Base-by-base conservation (phyloP, 2,888 invertebrate species). In the Protophormia terraenovae region DNA sequence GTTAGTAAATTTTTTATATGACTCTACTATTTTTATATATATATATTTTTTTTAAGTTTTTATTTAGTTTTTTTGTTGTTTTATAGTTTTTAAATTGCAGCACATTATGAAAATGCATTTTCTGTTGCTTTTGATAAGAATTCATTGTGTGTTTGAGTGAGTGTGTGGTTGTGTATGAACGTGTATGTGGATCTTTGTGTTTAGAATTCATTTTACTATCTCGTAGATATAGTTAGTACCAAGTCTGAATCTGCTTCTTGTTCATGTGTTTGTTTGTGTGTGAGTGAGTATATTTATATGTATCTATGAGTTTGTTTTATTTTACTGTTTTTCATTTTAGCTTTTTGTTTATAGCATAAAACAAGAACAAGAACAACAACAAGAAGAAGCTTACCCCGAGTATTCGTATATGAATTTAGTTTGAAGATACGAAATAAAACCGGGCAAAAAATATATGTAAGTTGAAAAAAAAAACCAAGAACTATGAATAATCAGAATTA, bases 71-170 rank as follows among this genome's bases (percentile, higher is more conserved):
- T 55, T 58, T 72, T 38, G 41, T 38, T 47, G 60, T 58, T 83
- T 80, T 77, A 77, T 72, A 84, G 69, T 72, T 84, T 84, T 84
- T 66, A 80, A 84, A 84, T 84, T 84, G 50, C 84, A 71, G 66
- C 60, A 84, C 76, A 80, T 84, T 84, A 80, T 76, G 66, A 80
- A 84, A 84, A 80, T 84, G 80, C 72, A 84, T 76, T 84, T 67
- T 84, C 55, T 71, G 71, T 84, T 72, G 67, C 76, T 71, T 50
- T 72, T 80, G 84, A 80, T 77, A 84, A 77, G 72, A 76, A 69
- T 60, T 58, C 29, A 22, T 47, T 32, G 53, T 16, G 41, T 24
- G 50, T 55, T 41, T 45, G 12, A 45, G 4, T 53, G 22, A 53
- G 14, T 67, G 41, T 27, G 27, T 58, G n/a, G n/a, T 6, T 72